phyloP scores from a whole-genome alignment of 2,888 invertebrate genomes.

The Agrotis segetum region DNA sequence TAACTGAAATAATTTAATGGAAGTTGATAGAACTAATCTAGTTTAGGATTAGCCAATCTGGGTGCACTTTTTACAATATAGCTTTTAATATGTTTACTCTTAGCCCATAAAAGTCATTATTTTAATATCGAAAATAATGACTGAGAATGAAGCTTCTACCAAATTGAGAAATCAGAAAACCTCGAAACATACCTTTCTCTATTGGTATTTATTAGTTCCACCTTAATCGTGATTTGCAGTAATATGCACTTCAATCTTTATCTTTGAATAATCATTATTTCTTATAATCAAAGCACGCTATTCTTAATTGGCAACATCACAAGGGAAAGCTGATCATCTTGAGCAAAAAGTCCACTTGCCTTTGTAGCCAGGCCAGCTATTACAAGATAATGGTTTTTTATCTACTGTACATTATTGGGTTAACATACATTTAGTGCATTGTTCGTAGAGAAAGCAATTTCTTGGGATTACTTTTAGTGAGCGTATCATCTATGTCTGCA shows the following conservation, averaged over 20 bases:
- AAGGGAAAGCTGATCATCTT: conserved; percentile 57
- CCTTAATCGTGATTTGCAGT: conserved; percentile 13
- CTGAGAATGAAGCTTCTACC: background rate
- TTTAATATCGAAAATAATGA: background rate
- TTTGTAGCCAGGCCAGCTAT: conserved; percentile 30
- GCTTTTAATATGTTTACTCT: background rate
- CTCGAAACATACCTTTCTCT: conserved; percentile 26
- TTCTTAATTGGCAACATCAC: conserved; percentile 42
- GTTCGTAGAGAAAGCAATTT: conserved; percentile 47
- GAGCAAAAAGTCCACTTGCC: conserved; percentile 42
- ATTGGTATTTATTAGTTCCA: conserved; percentile 26
- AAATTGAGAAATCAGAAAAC: conserved; percentile 16
- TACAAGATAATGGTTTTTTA: conserved; percentile 50
- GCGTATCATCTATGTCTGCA: conserved; percentile 4
- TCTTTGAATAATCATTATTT: conserved; percentile 46
- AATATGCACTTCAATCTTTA: conserved; percentile 17
- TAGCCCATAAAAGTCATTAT: background rate
- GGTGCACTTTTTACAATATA: conserved; percentile 1
- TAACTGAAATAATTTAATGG: background rate
- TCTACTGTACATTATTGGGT: conserved; percentile 38
- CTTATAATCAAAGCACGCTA: conserved; percentile 43
- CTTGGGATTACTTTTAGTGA: conserved; percentile 24
- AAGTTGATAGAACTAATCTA: conserved; percentile 8
- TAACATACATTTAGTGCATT: conserved; percentile 39
- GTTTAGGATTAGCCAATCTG: background rate